Evolutionary conservation across 92 coral and sea anemone species (phyloP).

Genomic region (Blastomussa wellsi): DNA sequence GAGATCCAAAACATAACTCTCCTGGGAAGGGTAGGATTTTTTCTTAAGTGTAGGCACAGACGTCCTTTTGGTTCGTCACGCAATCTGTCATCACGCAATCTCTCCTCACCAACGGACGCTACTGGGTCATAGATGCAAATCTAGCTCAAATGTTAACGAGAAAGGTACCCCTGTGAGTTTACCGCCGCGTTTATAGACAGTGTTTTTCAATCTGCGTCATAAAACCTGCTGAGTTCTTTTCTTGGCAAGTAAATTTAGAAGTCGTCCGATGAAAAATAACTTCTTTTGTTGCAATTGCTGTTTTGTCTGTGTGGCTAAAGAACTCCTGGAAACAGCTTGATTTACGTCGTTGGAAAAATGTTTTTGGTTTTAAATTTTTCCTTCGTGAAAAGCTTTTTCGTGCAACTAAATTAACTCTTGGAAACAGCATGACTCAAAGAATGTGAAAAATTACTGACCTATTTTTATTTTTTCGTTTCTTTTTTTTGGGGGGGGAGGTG

Average conservation of each 20-base stretch:
- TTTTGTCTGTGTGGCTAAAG: not conserved
- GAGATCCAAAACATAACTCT: not conserved
- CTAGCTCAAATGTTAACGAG: not conserved
- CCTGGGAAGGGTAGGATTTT: not conserved
- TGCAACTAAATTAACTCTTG: not conserved
- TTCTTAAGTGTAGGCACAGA: not conserved
- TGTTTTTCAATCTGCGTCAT: not conserved
- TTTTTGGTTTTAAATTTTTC: too few species aligned
- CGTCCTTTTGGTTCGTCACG: too few species aligned
- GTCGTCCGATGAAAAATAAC: not conserved
- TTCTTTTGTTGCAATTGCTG: not conserved
- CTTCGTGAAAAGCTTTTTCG: not conserved
- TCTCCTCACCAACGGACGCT: too few species aligned
- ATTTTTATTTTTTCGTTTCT: not conserved
- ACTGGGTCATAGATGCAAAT: too few species aligned
- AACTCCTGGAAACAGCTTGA: not conserved
- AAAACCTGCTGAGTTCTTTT: not conserved
- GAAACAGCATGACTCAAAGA: not conserved
- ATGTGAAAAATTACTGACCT: too few species aligned
- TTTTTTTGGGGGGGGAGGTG: too few species aligned
- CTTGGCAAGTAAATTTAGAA: not conserved
- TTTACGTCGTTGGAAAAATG: not conserved
- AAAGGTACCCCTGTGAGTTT: not conserved
- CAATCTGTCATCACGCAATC: too few species aligned
- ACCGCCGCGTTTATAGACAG: not conserved